Evolutionary conservation across 2,888 invertebrate species (phyloP), one percentile per base, ranked within the genome.

Genomic region (Eurois occulta): DNA sequence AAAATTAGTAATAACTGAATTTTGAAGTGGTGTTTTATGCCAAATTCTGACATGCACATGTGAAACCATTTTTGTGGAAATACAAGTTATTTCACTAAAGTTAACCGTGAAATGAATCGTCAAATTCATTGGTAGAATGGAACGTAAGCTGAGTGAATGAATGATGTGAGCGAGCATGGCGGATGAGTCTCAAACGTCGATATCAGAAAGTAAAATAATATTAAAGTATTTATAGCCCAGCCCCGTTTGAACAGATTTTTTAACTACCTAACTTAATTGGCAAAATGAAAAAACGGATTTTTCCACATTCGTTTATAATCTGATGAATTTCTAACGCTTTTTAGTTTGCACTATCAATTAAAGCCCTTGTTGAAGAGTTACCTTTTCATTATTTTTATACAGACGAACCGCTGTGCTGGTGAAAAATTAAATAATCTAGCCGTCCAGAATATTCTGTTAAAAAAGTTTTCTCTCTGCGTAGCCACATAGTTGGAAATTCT

Each of bases 281-380:
- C 16, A 28, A 58, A 28, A 38, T 24, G 0, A 32, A 77, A 77
- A 58, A 67, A 38, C 18, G 1, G 24, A 32, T 11, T 66, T 13
- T 48, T 48, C 41, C 32, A 16, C 41, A 13, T 60, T 28, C 18
- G 11, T 35, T 48, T 28, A 6, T n/a, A 48, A 48, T 43, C 7
- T 28, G 24, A 43, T 43, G 18, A 46, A 46, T 13, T 46, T 38
- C 28, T 16, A 16, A 6, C 32, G 38, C 43, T 16, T 46, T 78
- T 79, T 32, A 32, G 24, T 71, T 71, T 32, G 7, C n/a, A 46
- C 35, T 18, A 69, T 69, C 55, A 69, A 69, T 69, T 35, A 74
- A 35, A 46, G n/a, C 18, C 32, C 55, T 38, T 46, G 10, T 38
- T 64, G n/a, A 70, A 32, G 21, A n/a, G 38, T 55, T 55, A 4